Base-by-base conservation (phyloP, 2,113 vertebrate genomes). In the Sphyrna mokarran region DNA sequence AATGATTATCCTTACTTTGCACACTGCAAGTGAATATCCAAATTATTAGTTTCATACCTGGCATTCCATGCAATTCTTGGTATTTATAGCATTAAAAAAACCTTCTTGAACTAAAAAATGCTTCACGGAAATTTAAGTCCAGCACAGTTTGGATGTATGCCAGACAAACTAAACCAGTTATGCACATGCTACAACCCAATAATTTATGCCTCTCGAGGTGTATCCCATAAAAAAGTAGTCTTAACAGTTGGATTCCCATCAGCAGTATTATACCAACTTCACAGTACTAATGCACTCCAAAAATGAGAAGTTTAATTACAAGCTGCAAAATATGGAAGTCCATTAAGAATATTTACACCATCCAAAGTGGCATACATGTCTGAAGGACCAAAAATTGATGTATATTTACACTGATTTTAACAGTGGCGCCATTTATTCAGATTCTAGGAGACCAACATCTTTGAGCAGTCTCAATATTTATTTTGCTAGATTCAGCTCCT, bases 291-390 rank as follows among this genome's bases (percentile, higher is more conserved):
- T 48, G 69, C 37, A 70, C 40, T 72, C 63, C 90, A 69, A 48
- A 54, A 86, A 68, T 40, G 16, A 48, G 40, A 86, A 86, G 90
- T 33, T 68, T 18, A 29, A 26, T 40, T 68, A 66, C 63, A 95
- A 43, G 69, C 40, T 95, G 40, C 13, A 29, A 72, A 26, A 48
- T 54, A 23, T 40, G 58, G 61, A 54, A 95, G 94, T 72, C 68
- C 68, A 72, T 72, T 72, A 22, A 72, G 66, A 95, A 72, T 95
- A 95, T 95, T 95, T 95, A 95, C 68, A 95, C 68, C 66, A 69
- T 40, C 91, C n/a, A 66, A 94, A 48, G 37, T 48, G 94, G 68
- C 94, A 94, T 48, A 26, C 68, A 48, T 68, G 61, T 29, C 68
- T 33, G 58, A 95, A 33, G 26, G 43, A 95, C 72, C 72, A 72